Conservation (phyloP, 2,797 vertebrate species). For the Schizopygopsis pylzovi region DNA sequence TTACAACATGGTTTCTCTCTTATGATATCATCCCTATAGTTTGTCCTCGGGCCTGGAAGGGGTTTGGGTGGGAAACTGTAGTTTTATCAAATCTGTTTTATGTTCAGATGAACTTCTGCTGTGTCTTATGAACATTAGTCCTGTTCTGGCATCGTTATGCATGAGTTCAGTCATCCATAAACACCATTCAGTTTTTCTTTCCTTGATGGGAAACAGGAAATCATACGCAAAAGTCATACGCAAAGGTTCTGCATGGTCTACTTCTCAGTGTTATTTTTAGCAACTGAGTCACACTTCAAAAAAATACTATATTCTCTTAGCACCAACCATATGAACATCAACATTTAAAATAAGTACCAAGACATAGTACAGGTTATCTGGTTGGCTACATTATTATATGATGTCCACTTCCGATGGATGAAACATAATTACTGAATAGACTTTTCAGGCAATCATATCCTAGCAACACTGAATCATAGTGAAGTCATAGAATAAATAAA, state of each 20-base stretch:
- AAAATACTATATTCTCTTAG: too few species aligned
- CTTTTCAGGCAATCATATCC: background rate
- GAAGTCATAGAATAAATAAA: background rate
- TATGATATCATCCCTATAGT: background rate
- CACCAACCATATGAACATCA: background rate
- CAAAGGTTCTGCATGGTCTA: constrained; percentile 34
- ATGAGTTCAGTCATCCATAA: constrained; percentile 39
- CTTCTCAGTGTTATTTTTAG: constrained; percentile 33
- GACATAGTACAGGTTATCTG: background rate
- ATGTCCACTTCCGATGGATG: background rate
- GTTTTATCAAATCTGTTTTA: background rate
- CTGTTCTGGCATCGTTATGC: constrained; percentile 1
- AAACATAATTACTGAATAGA: background rate
- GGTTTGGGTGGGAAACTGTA: background rate
- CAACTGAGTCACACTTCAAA: constrained; percentile 4
- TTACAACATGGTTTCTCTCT: background rate
- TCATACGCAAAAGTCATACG: background rate
- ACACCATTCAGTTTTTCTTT: constrained; percentile 27
- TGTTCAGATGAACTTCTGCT: background rate
- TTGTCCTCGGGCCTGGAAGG: background rate
- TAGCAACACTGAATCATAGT: background rate
- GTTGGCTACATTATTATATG: background rate
- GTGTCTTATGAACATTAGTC: background rate
- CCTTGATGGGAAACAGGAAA: constrained; percentile 30
- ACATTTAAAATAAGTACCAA: background rate